A percentile compares a stretch with the other conserved stretches of the same genome.
Evolutionary conservation across 1,140 invertebrate genomes (phyloP).

Genomic region (Lerema accius): DNA sequence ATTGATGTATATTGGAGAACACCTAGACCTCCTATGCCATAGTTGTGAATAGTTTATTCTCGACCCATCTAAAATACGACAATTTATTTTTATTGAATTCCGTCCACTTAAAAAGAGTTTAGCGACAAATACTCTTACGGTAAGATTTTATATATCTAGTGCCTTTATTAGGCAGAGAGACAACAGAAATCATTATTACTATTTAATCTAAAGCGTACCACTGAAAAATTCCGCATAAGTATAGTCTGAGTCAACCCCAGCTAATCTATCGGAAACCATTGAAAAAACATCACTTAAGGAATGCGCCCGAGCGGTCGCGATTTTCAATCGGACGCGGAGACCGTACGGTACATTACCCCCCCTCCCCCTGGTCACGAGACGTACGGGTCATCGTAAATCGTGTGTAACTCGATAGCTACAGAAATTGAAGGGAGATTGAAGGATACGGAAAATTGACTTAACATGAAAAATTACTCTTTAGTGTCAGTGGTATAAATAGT

Average conservation of each 20-base stretch:
- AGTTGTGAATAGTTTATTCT: too few species aligned
- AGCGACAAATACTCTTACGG: too few species aligned
- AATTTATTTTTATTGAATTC: too few species aligned
- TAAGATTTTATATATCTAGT: too few species aligned
- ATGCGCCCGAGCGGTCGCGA: conserved; percentile 43
- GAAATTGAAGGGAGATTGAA: conserved; percentile 34
- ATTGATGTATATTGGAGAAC: too few species aligned
- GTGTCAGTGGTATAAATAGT: not conserved
- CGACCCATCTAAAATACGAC: too few species aligned
- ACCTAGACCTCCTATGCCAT: too few species aligned
- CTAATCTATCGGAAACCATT: conserved; percentile 71
- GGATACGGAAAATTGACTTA: conserved; percentile 24
- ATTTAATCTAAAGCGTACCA: too few species aligned
- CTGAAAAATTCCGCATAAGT: too few species aligned
- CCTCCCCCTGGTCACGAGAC: conserved; percentile 38
- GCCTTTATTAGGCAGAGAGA: too few species aligned
- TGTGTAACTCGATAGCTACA: conserved; percentile 57
- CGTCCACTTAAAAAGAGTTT: too few species aligned
- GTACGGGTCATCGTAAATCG: conserved; percentile 59
- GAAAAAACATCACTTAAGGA: conserved; percentile 64
- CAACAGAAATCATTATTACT: too few species aligned
- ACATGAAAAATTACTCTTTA: conserved; percentile 28
- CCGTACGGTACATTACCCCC: conserved; percentile 65
- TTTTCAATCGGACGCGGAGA: conserved; percentile 74
- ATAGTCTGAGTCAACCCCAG: conserved; percentile 29